Percentiles rank a stretch among this genome's conserved stretches.
These are phyloP conservation scores for Reticulitermes speratus DNA, from an alignment of 1,140 invertebrate species.

Conservation along the genomic window DNA sequence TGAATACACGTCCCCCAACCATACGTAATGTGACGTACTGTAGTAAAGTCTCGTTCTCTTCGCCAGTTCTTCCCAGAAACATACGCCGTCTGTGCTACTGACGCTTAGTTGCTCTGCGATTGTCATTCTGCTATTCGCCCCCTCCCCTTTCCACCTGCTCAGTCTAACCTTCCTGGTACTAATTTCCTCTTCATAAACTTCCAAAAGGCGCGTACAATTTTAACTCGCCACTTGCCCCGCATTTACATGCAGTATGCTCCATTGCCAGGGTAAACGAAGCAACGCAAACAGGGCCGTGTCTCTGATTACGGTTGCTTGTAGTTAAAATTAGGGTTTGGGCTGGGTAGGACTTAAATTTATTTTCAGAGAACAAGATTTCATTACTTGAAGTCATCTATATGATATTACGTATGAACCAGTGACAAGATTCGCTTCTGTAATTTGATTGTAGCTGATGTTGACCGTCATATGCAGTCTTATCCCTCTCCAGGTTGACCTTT, in stretches of 20 bases:
- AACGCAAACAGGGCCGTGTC: neutral
- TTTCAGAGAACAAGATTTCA: too few species aligned
- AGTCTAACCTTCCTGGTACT: neutral
- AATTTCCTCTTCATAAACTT: slow-evolving; percentile 17
- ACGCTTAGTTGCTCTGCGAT: neutral
- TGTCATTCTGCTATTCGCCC: too few species aligned
- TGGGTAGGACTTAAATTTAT: too few species aligned
- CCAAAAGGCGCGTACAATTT: neutral
- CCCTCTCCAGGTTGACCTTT: too few species aligned
- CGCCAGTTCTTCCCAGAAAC: too few species aligned
- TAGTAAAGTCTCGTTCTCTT: neutral
- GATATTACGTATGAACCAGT: too few species aligned
- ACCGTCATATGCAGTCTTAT: too few species aligned
- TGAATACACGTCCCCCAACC: neutral
- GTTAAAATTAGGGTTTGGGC: too few species aligned
- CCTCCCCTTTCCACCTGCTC: neutral
- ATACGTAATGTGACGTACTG: neutral
- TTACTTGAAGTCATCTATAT: too few species aligned
- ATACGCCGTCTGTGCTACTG: neutral
- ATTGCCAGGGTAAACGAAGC: neutral
- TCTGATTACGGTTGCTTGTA: too few species aligned
- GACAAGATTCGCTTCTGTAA: too few species aligned
- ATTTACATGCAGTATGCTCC: neutral
- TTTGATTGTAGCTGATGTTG: too few species aligned
- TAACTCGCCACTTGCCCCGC: neutral